These are phyloP conservation scores for Magallana nippona DNA, from an alignment of 2,888 invertebrate genomes.

Conservation along the genomic window DNA sequence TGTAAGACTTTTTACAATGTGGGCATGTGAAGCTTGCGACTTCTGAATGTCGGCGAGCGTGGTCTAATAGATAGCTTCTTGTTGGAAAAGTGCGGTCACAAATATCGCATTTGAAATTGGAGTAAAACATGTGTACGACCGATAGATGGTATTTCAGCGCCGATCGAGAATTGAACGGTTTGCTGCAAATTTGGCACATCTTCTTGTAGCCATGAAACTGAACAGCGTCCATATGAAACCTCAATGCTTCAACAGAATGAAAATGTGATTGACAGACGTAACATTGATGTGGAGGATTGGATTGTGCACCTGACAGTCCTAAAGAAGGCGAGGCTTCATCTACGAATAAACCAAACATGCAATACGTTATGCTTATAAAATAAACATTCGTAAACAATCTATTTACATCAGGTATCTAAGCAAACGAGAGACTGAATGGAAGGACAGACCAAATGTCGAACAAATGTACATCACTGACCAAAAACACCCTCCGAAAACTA, in stretches of 20 bases:
- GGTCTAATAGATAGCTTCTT: constrained; percentile 10
- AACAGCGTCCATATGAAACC: not conserved
- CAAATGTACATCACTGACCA: no score
- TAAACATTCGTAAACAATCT: not conserved
- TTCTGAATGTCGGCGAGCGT: constrained; percentile 26
- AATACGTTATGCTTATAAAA: not conserved
- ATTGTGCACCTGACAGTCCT: not conserved
- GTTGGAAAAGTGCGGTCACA: constrained; percentile 14
- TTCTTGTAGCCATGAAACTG: constrained; percentile 18
- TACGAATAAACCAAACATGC: not conserved
- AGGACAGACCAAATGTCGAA: no score
- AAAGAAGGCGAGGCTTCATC: not conserved
- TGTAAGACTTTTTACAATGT: constrained; percentile 37
- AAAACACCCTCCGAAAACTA: not conserved
- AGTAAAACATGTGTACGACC: not conserved
- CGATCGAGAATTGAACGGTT: constrained; percentile 25
- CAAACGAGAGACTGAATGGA: no score
- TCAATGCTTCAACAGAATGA: constrained; percentile 2
- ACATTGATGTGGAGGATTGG: not conserved
- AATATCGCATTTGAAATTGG: constrained; percentile 6
- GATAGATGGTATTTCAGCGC: constrained; percentile 14
- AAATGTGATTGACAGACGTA: constrained; percentile 8
- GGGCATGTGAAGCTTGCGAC: constrained; percentile 26
- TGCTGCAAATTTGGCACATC: constrained; percentile 9
- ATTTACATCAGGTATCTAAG: no score